A percentile compares a stretch with the other conserved stretches of the same genome.
These are phyloP conservation scores for Pristionchus mayeri DNA, from an alignment of 2,888 invertebrate genomes.

Conservation along the genomic window DNA sequence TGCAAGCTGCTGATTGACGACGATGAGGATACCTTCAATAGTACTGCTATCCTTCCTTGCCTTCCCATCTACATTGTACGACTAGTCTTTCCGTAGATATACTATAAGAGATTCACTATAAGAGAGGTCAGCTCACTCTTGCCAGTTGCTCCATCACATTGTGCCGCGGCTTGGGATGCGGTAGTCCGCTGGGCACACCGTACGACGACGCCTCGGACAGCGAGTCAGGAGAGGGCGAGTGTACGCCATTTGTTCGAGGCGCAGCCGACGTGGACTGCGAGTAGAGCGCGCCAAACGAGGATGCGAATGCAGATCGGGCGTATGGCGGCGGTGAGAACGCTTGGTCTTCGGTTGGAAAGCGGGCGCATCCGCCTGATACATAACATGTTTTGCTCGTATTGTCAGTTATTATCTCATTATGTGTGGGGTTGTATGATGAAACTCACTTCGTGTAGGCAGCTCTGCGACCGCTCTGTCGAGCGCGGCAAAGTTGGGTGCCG, in stretches of 20 bases:
- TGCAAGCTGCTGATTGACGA: background rate
- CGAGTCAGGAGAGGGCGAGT: slow-evolving; percentile 60
- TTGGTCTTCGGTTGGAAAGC: slow-evolving; percentile 71
- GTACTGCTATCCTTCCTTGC: background rate
- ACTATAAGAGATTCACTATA: no score
- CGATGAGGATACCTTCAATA: background rate
- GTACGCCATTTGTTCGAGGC: slow-evolving; percentile 43
- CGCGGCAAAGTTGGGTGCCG: slow-evolving; percentile 66
- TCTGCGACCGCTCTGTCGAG: slow-evolving; percentile 67
- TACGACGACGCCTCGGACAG: slow-evolving; percentile 61
- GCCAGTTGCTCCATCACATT: slow-evolving; percentile 74
- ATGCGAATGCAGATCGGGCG: slow-evolving; percentile 39
- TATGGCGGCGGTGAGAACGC: slow-evolving; percentile 61
- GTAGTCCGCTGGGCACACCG: slow-evolving; percentile 68
- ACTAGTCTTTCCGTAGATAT: no score
- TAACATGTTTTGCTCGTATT: slow-evolving; percentile 52
- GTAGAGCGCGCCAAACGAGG: background rate
- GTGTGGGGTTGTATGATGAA: background rate
- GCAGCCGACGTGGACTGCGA: slow-evolving; percentile 49
- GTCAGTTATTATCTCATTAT: background rate
- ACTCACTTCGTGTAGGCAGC: slow-evolving; percentile 27
- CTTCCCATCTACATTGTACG: background rate
- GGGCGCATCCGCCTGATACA: slow-evolving; percentile 63
- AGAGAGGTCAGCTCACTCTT: background rate
- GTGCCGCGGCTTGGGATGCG: slow-evolving; percentile 75